phyloP scores from a whole-genome alignment of 2,888 invertebrate species.

The Cantharis flavilabris region DNA sequence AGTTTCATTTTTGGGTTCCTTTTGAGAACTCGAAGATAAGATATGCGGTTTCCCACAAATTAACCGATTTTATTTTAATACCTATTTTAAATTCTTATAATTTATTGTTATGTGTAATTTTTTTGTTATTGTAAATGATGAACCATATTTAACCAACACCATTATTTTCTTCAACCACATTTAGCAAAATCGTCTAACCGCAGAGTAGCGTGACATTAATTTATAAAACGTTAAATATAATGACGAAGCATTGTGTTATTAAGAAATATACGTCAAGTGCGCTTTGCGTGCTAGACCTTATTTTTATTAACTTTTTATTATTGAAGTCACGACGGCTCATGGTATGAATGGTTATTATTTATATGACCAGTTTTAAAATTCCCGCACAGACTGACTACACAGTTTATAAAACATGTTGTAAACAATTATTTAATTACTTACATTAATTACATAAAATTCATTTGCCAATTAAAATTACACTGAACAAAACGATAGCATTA shows the following conservation, averaged over 20 bases:
- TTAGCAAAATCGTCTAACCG: conserved; percentile 21
- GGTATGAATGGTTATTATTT: conserved; percentile 26
- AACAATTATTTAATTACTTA: conserved; percentile 36
- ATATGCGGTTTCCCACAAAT: neutral
- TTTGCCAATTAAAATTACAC: conserved; percentile 9
- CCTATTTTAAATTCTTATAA: neutral
- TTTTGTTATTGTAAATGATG: neutral
- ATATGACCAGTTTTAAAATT: conserved; percentile 17
- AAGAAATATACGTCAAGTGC: conserved; percentile 27
- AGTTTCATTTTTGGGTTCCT: neutral
- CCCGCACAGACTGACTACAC: conserved; percentile 21
- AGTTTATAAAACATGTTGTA: conserved; percentile 35
- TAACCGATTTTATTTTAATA: neutral
- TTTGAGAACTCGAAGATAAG: neutral
- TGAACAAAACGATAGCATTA: neutral
- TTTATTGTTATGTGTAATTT: neutral
- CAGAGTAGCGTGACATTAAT: conserved; percentile 25
- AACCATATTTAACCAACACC: neutral
- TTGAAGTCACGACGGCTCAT: conserved; percentile 31
- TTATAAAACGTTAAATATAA: conserved; percentile 15
- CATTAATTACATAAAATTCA: conserved; percentile 30
- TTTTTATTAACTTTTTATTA: conserved; percentile 31
- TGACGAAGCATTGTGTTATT: conserved; percentile 27
- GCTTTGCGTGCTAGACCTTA: conserved; percentile 29
- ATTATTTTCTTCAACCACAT: conserved; percentile 15